These are phyloP conservation scores for Arenicola marina DNA, from an alignment of 2,888 invertebrate genomes.

Conservation along the genomic window DNA sequence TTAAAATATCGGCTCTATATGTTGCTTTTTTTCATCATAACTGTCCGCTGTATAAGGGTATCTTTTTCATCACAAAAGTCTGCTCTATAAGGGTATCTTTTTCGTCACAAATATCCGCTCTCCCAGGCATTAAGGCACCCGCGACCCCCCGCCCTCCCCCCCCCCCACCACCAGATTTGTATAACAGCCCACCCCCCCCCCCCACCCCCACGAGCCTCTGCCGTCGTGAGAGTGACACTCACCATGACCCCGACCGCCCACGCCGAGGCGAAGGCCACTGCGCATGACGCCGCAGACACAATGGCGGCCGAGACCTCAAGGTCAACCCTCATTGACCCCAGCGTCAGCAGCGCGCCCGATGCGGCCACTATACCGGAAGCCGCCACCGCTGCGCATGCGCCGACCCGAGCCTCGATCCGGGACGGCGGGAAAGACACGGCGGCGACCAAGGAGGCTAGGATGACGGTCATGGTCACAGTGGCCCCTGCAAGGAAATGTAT, in stretches of 20 bases:
- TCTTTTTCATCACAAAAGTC: too few species aligned
- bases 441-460: slow-evolving; percentile 18
- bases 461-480: slow-evolving; percentile 25
- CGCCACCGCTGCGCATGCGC: slow-evolving; percentile 11
- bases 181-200: too few species aligned
- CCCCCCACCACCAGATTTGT: too few species aligned
- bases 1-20: too few species aligned
- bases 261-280: slow-evolving; percentile 29
- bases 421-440: slow-evolving; percentile 25
- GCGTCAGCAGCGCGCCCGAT: slow-evolving; percentile 14
- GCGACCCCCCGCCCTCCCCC: too few species aligned
- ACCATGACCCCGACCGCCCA: slow-evolving; percentile 35
- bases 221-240: slow-evolving; percentile 2
- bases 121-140: too few species aligned
- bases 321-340: slow-evolving; percentile 16
- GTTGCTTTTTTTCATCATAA: neutral
- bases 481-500: slow-evolving; percentile 14
- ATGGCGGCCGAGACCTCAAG: slow-evolving; percentile 22
- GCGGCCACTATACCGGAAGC: slow-evolving; percentile 18
- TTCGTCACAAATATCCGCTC: too few species aligned
- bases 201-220: too few species aligned
- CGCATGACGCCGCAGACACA: slow-evolving; percentile 21
- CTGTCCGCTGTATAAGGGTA: too few species aligned
- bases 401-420: slow-evolving; percentile 21
- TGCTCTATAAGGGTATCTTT: too few species aligned